A percentile compares a stretch with the other conserved stretches of the same genome.
Evolutionary conservation across 2,888 invertebrate species (phyloP).

Genomic region (Mantis religiosa): DNA sequence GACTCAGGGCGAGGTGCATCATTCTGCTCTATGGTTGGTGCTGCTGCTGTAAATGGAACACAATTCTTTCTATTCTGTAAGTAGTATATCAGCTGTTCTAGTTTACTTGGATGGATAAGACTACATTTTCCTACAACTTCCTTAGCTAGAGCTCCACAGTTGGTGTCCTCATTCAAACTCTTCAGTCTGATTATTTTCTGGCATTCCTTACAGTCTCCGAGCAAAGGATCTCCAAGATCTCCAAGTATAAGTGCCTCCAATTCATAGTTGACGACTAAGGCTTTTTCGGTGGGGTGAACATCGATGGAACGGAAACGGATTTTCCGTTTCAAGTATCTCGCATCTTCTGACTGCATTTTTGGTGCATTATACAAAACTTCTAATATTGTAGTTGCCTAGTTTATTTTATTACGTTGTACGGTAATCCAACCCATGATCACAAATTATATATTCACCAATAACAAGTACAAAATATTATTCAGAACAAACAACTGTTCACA

Average conservation of each 20-base stretch:
- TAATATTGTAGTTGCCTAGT: background rate
- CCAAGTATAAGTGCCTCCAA: slow-evolving; percentile 80
- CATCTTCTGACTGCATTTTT: slow-evolving; percentile 62
- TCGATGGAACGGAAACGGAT: slow-evolving; percentile 75
- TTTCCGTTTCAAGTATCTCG: slow-evolving; percentile 70
- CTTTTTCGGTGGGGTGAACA: slow-evolving; percentile 84
- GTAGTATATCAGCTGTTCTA: slow-evolving; percentile 82
- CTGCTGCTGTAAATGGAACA: background rate
- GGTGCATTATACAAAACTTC: background rate
- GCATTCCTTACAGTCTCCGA: slow-evolving; percentile 78
- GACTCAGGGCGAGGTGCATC: slow-evolving; percentile 23
- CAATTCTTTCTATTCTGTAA: slow-evolving; percentile 70
- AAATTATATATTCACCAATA: too few relatives aligned
- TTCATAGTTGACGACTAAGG: slow-evolving; percentile 81
- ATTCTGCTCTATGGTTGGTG: background rate
- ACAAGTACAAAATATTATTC: too few relatives aligned
- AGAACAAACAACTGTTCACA: too few relatives aligned
- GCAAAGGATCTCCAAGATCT: slow-evolving; percentile 72
- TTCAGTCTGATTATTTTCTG: slow-evolving; percentile 80
- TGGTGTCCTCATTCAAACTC: slow-evolving; percentile 72
- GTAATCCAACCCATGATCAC: background rate
- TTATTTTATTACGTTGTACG: background rate
- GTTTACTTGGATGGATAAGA: slow-evolving; percentile 74
- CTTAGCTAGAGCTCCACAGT: slow-evolving; percentile 71
- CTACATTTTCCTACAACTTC: slow-evolving; percentile 84